These are phyloP conservation scores for Protomyctophum bolini DNA, from an alignment of 2,113 vertebrate species.

Conservation along the genomic window DNA sequence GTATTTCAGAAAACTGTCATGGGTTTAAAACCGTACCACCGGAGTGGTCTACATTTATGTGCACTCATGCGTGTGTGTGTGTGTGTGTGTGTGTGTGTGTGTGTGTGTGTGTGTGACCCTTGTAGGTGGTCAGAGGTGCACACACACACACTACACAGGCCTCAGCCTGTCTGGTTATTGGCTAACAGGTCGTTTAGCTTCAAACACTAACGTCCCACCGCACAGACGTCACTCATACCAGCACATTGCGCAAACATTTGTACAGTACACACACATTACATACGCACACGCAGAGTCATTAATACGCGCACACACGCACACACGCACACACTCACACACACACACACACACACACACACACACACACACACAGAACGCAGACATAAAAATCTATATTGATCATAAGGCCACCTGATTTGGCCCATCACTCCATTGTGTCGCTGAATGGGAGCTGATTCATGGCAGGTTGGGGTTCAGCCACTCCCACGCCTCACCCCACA, in stretches of 20 bases:
- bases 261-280: slow-evolving; percentile 5
- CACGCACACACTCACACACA: slow-evolving; percentile 8
- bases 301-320: not conserved
- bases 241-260: slow-evolving; percentile 56
- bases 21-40: no score
- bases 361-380: slow-evolving; percentile 5
- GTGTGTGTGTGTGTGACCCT: slow-evolving; percentile 26
- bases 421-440: slow-evolving; percentile 61
- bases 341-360: not conserved
- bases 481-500: slow-evolving; percentile 55
- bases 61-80: no score
- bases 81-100: no score
- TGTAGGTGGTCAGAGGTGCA: slow-evolving; percentile 60
- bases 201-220: slow-evolving; percentile 43
- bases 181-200: slow-evolving; percentile 62
- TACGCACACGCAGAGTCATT: not conserved
- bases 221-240: slow-evolving; percentile 57
- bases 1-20: no score
- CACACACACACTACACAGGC: no score
- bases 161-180: slow-evolving; percentile 51
- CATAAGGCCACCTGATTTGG: slow-evolving; percentile 71
- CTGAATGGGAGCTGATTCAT: slow-evolving; percentile 61
- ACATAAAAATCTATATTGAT: slow-evolving; percentile 74
- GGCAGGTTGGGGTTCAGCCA: slow-evolving; percentile 43
- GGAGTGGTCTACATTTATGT: no score